Base-by-base conservation (phyloP, 2,888 invertebrate genomes). In the Tricholauxania praeusta region DNA sequence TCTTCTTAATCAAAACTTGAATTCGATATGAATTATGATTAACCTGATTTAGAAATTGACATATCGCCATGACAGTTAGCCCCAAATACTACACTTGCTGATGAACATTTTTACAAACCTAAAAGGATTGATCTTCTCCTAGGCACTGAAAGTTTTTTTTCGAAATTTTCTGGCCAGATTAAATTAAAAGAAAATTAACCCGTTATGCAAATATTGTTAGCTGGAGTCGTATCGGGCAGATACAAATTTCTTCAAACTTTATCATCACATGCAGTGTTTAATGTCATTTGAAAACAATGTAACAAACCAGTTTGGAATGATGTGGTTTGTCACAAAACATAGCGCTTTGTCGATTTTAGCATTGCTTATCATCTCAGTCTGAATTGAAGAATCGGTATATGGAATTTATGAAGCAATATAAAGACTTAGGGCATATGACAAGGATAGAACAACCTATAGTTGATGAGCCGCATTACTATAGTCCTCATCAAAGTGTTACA, bases 151-250 rank as follows among this genome's bases (percentile, higher is more conserved):
- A 72, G 65, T 12, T 32, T 32, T 7, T 32, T 32, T 32, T n/a
- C n/a, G 74, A 77, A 51, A 66, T 77, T 47, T 52, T 78, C 76
- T 32, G 78, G 74, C 3, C 76, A 78, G 71, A 74, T 78, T 17
- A 75, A 73, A 32, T 63, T 78, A 32, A 75, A 75, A 12, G 17
- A 48, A 1, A 63, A 71, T 49, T 66, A 76, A n/a, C 78, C 77
- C 6, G 74, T 67, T 19, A 68, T 78, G 3, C 78, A 78, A 55
- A 79, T 78, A 1, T 52, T 75, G 14, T 59, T 78, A 12, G 77
- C 77, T 17, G 78, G 78, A 77, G 72, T 77, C 3, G 75, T 79
- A 12, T 74, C 77, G 15, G 77, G 74, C 6, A 48, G 68, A n/a
- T 77, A 74, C 51, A 39, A 64, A 49, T 32, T 32, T 32, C 7